Evolutionary conservation across 2,888 invertebrate species (phyloP), one percentile per base, ranked within the genome.

Genomic region (Tetranychus piercei): DNA sequence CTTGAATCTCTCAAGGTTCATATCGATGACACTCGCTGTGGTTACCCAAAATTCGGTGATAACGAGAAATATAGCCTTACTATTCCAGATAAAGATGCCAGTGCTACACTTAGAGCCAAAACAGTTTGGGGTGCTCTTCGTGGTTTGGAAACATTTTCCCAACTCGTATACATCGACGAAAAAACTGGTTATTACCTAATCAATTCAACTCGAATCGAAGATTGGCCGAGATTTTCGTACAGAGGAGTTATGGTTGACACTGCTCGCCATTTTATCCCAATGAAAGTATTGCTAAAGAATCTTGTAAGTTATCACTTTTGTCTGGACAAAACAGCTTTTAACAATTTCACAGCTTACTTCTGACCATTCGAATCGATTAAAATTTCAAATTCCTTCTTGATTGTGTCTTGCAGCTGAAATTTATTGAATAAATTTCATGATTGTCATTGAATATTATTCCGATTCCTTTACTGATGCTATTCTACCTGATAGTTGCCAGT

Each of bases 161-260:
- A 95, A 80, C 83, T 92, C 15, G 82, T 90, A 23, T 85, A 85
- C 79, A 79, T 82, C 9, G 66, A 76, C 76, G 71, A 74, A 66
- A 22, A 74, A 76, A 34, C 69, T 64, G 34, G 76, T 74, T 20
- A 34, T 11, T 76, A 43, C 44, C 18, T 74, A 75, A 83, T 92
- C 69, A 88, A 88, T 80, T 83, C 85, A 69, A 89, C 90, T 0
- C 81, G 80, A 6, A 89, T 95, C 75, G 79, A 81, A n/a, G 94
- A 95, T 82, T 86, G 82, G 78, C 94, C 94, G 0, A 43, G 70
- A 72, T 91, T 91, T 81, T 81, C 86, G 0, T 90, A 92, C 82
- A 87, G 95, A 74, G 94, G 94, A 0, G 82, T 95, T 3, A 84
- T 94, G 66, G 81, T 96, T 65, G 95, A 96, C 81, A 91, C 94